Evolutionary conservation across 1,140 invertebrate species (phyloP).

Genomic region (Trinorchestia longiramus): DNA sequence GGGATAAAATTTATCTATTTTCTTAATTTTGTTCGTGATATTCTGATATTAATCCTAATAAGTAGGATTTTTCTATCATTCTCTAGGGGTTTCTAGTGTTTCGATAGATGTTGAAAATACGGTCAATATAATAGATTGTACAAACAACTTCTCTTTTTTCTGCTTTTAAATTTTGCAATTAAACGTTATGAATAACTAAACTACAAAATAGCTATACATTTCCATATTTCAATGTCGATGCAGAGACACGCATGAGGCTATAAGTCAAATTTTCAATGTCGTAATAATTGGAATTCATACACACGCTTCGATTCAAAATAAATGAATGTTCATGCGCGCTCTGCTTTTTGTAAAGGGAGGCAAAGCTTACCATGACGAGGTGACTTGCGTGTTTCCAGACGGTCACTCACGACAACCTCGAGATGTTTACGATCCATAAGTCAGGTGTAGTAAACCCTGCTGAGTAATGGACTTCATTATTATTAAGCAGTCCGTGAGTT

Average conservation of each 20-base stretch:
- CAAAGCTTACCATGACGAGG: background rate
- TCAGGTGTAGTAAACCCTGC: background rate
- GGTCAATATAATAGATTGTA: no score
- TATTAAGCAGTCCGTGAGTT: background rate
- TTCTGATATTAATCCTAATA: no score
- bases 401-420: background rate
- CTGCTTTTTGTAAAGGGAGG: background rate
- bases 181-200: no score
- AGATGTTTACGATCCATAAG: constrained; percentile 8
- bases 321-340: background rate
- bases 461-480: background rate
- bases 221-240: background rate
- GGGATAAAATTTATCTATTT: no score
- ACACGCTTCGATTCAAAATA: background rate
- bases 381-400: background rate
- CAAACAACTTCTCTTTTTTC: no score
- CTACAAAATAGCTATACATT: background rate
- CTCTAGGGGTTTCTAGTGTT: no score
- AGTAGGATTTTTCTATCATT: no score
- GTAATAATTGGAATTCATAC: background rate
- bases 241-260: background rate
- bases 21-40: no score
- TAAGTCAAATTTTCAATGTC: background rate
- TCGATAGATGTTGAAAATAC: no score
- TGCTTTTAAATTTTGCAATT: no score